Conservation (phyloP, 1,140 invertebrate genomes). For the Antheraea pernyi region DNA sequence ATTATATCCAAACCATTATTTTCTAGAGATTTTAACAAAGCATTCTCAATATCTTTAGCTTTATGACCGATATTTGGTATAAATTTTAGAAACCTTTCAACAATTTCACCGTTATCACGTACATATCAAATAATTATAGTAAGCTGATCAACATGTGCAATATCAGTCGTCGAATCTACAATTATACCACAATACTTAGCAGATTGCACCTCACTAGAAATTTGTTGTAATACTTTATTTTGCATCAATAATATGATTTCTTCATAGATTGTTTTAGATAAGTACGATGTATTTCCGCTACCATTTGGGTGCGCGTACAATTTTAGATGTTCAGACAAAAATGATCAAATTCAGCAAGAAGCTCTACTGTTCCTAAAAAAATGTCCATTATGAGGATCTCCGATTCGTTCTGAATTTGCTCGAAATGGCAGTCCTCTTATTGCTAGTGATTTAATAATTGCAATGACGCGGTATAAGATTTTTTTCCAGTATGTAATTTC, state of each 20-base stretch:
- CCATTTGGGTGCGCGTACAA: background rate
- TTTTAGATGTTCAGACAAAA: constrained; percentile 6
- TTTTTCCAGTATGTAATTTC: too few relatives aligned
- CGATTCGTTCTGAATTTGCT: too few relatives aligned
- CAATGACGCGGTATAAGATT: too few relatives aligned
- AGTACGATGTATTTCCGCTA: constrained; percentile 1
- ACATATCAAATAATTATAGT: background rate
- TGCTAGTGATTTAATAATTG: too few relatives aligned
- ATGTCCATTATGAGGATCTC: too few relatives aligned
- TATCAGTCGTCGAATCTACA: constrained; percentile 2
- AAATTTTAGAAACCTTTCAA: constrained; percentile 6
- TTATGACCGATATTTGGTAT: constrained; percentile 1
- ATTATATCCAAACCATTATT: constrained; percentile 5
- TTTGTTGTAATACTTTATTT: constrained; percentile 6
- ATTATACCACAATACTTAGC: constrained; percentile 1
- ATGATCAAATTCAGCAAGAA: constrained; percentile 4
- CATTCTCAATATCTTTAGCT: constrained; percentile 5
- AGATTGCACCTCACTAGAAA: constrained; percentile 2
- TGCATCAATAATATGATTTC: too few relatives aligned
- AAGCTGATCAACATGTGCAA: constrained; percentile 6
- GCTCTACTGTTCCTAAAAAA: background rate
- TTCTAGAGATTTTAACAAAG: constrained; percentile 2
- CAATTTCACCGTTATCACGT: constrained; percentile 7
- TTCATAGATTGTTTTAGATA: background rate
- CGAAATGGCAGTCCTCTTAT: too few relatives aligned